These are phyloP conservation scores for Etia nguti DNA, from an alignment of 2,113 vertebrate species.

Conservation along the genomic window DNA sequence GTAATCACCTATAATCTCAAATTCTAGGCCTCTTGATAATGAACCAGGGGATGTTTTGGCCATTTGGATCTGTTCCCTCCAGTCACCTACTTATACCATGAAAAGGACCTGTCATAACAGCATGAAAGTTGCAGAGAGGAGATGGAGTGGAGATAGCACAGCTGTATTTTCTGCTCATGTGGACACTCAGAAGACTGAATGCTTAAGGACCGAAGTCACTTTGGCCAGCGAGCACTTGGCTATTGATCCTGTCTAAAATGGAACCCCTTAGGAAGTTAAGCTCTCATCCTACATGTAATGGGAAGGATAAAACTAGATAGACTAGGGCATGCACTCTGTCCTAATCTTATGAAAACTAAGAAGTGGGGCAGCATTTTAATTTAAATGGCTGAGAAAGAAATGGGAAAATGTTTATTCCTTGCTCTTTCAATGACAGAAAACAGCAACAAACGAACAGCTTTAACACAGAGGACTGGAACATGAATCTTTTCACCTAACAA, in stretches of 20 bases:
- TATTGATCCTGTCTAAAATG: constrained; percentile 66
- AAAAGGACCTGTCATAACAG: constrained; percentile 24
- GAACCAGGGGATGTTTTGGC: constrained; percentile 49
- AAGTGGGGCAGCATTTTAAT: constrained; percentile 59
- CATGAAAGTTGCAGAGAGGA: constrained; percentile 12
- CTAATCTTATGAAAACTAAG: constrained; percentile 63
- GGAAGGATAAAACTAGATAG: constrained; percentile 39
- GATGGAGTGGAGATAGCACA: not conserved
- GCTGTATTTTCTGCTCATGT: constrained; percentile 1
- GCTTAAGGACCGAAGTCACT: constrained; percentile 31
- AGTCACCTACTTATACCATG: constrained; percentile 46
- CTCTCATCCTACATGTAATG: constrained; percentile 55
- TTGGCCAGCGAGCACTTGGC: constrained; percentile 35
- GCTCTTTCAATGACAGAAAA: not conserved
- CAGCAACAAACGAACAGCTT: not conserved
- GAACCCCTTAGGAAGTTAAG: constrained; percentile 60
- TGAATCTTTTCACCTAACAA: not conserved
- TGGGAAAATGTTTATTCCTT: not conserved
- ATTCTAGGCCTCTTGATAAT: constrained; percentile 73
- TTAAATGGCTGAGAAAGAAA: constrained; percentile 37
- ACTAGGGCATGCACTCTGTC: constrained; percentile 49
- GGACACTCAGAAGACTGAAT: not conserved
- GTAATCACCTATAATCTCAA: constrained; percentile 76
- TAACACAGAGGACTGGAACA: not conserved
- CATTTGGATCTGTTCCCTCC: constrained; percentile 49